Evolutionary conservation across 2,113 vertebrate species (phyloP), one percentile per base, ranked within the genome.

Genomic region (Sinocyclocheilus maitianheensis): DNA sequence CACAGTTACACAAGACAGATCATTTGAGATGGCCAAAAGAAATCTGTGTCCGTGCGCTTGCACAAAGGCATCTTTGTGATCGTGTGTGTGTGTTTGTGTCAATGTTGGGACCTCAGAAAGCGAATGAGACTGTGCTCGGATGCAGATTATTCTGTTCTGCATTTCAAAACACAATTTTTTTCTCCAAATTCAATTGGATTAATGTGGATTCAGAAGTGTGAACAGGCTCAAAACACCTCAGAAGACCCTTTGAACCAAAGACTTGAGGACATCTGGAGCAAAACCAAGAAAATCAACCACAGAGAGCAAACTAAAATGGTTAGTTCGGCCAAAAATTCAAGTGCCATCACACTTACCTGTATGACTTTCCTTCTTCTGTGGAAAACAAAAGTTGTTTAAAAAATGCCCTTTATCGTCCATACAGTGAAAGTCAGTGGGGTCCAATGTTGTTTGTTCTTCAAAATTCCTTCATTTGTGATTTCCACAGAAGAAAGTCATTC

Each of bases 131-230:
- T 72, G 55, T n/a, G 37, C 37, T 43, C 10, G 4, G 37, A 40
- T 72, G 69, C 37, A 72, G 53, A 26, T 67, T 67, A 69, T 6
- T 37, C 46, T 72, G 20, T 43, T 55, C 71, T 85, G 37, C 74
- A 84, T 87, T 87, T 88, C 85, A 87, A 71, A 88, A 86, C 62
- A 18, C 72, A 84, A 86, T 83, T 83, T 89, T 84, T 84, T 87
- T 69, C 60, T 67, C 58, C 63, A 69, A 88, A 89, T 90, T 89
- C 84, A 84, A 77, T 84, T 67, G 76, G 84, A 91, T 90, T 88
- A 88, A 87, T 88, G 85, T 89, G 85, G 84, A 89, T 90, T 92
- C 77, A 87, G 24, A 81, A 90, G 76, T 90, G 86, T 82, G 87
- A 88, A 81, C 48, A 20, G 24, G 26, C 24, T 18, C 75, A 53